These are phyloP conservation scores for Heliconius cydno DNA, from an alignment of 2,888 invertebrate genomes.

Conservation along the genomic window DNA sequence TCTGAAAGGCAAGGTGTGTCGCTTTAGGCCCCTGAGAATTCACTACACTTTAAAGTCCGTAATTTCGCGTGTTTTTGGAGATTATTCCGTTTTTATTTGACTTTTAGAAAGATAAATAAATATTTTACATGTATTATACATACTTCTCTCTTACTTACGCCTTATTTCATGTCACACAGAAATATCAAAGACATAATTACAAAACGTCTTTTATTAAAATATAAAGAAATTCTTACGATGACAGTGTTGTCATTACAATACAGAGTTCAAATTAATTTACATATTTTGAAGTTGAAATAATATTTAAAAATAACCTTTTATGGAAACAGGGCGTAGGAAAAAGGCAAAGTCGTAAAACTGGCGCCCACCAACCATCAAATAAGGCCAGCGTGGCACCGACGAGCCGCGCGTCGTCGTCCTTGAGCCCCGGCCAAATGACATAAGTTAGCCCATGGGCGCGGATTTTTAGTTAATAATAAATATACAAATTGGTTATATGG, in stretches of 20 bases:
- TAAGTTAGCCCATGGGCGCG: constrained; percentile 82
- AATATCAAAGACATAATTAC: not conserved
- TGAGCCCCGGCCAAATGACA: constrained; percentile 83
- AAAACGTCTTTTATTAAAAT: not conserved
- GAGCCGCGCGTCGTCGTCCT: constrained; percentile 75
- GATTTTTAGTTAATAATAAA: constrained; percentile 77
- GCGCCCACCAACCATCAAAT: constrained; percentile 83
- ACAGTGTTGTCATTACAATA: not conserved
- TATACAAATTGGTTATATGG: constrained; percentile 72
- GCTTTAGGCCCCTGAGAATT: constrained; percentile 71
- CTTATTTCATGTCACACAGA: not conserved
- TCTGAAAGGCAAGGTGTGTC: constrained; percentile 81
- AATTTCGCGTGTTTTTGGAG: constrained; percentile 82
- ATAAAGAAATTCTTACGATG: not conserved
- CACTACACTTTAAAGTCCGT: constrained; percentile 80
- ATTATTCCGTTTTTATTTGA: constrained; percentile 80
- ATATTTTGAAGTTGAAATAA: constrained; percentile 58
- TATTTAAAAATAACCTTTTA: constrained; percentile 71
- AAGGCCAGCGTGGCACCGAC: constrained; percentile 76
- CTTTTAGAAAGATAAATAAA: constrained; percentile 47
- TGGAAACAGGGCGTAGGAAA: constrained; percentile 77
- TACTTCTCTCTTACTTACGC: not conserved
- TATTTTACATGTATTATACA: too few relatives aligned
- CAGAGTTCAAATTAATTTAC: not conserved
- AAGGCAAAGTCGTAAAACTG: constrained; percentile 82